Evolutionary conservation across 2,113 vertebrate species (phyloP).

Genomic region (Strix aluco): DNA sequence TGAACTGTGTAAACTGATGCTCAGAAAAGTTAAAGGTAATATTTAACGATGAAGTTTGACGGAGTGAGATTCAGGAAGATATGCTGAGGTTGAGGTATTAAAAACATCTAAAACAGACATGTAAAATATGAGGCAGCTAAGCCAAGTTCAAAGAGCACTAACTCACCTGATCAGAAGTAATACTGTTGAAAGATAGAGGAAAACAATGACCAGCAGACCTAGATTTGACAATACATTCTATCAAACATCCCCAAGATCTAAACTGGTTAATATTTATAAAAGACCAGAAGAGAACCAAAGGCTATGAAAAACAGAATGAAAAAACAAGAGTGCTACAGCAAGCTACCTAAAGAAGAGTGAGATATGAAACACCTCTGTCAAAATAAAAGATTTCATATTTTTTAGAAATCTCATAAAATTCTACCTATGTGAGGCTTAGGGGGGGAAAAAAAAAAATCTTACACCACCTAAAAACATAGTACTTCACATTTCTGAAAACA

Average conservation of each 20-base stretch:
- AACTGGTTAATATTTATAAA: not conserved
- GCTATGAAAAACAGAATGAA: not conserved
- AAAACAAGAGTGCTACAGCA: not conserved
- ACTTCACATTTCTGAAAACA: not conserved
- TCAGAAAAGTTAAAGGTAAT: not conserved
- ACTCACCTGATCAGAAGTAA: not conserved
- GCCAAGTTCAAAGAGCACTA: not conserved
- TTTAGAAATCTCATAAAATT: not conserved
- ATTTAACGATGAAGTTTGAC: not conserved
- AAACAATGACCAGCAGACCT: not conserved
- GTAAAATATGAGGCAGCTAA: not conserved
- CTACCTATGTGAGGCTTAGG: rapidly evolving
- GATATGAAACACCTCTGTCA: not conserved
- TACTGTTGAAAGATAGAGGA: not conserved
- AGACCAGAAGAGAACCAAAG: not conserved
- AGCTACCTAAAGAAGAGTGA: not conserved
- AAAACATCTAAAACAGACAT: not conserved
- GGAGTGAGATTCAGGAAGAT: not conserved
- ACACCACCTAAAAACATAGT: not conserved
- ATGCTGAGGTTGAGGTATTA: not conserved
- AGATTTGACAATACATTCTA: not conserved
- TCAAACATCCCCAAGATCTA: not conserved
- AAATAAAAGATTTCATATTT: not conserved
- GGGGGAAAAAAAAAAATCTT: not conserved
- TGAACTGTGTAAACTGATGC: not conserved